Conservation (phyloP, 2,797 vertebrate species). For the Chelon labrosus region DNA sequence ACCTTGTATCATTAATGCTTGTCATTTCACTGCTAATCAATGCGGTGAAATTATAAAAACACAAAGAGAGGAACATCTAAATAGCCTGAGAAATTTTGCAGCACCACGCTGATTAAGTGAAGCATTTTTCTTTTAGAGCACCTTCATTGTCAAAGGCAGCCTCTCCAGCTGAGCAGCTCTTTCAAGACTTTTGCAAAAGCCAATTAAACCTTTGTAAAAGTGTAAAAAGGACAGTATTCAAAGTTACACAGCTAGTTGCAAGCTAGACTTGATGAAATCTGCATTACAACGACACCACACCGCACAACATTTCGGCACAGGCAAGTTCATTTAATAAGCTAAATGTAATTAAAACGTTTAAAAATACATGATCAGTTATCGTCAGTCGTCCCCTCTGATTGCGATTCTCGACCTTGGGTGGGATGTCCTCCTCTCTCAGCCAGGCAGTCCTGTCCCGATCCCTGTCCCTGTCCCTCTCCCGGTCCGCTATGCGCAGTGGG, state of each 20-base stretch:
- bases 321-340: not conserved
- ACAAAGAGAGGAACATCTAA: not conserved
- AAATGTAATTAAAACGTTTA: not conserved
- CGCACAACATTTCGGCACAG: not conserved
- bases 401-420: constrained; percentile 73
- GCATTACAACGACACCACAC: too few relatives aligned
- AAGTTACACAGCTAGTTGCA: not conserved
- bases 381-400: not conserved
- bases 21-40: not conserved
- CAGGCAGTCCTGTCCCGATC: constrained; percentile 75
- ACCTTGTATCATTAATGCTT: not conserved
- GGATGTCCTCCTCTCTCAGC: constrained; percentile 78
- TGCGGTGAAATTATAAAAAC: not conserved
- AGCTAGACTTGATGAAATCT: not conserved
- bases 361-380: not conserved
- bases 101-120: too few relatives aligned
- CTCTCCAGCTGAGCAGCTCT: too few relatives aligned
- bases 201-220: not conserved
- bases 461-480: constrained; percentile 81
- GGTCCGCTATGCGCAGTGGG: constrained; percentile 80
- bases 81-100: too few relatives aligned
- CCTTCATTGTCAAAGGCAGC: too few relatives aligned
- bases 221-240: too few relatives aligned
- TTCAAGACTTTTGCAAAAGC: not conserved
- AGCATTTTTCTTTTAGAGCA: too few relatives aligned